Base-by-base conservation (phyloP, 2,797 vertebrate species). In the Syncerus caffer region DNA sequence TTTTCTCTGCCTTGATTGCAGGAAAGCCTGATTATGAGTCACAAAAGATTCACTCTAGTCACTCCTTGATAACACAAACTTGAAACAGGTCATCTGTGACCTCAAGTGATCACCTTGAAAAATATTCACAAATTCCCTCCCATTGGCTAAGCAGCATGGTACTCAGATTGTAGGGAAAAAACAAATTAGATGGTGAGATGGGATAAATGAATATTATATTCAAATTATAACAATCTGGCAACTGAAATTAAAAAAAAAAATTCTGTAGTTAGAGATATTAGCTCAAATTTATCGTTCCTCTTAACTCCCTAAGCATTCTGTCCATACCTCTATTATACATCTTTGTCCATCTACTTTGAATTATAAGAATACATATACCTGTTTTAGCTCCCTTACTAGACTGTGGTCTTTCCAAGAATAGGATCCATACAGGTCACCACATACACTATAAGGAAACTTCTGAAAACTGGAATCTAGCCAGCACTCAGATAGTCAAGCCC, bases 61-160 rank as follows among this genome's bases (percentile, higher is more conserved):
- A 38, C 27, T 97, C 88, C 64, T 83, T 94, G 87, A 78, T 92
- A 92, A 94, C 34, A 76, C 80, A 97, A 95, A 97, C 76, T 94
- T 96, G 93, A 97, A 97, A 89, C 87, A 96, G 87, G 82, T 97
- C 92, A 95, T 90, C 96, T 97, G 93, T 97, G 95, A 97, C 93
- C 47, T 74, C 45, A 92, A 95, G 87, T 86, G 38, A 98, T 96
- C n/a, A 93, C 62, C 45, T 55, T 5, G 78, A 96, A 85, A 96
- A 85, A 96, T 6, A 95, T 58, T 97, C 88, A 96, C 15, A 64
- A 83, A 21, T n/a, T 96, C 82, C 57, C 67, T 86, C 90, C 90
- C 7, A 53, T 85, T 89, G 53, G 2, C 93, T 71, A 34, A 58
- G 58, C 31, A 82, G 83, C 89, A 64, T 82, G 60, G 19, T 6